Evolutionary conservation across 2,888 invertebrate genomes (phyloP).

Genomic region (Litoditis marina): DNA sequence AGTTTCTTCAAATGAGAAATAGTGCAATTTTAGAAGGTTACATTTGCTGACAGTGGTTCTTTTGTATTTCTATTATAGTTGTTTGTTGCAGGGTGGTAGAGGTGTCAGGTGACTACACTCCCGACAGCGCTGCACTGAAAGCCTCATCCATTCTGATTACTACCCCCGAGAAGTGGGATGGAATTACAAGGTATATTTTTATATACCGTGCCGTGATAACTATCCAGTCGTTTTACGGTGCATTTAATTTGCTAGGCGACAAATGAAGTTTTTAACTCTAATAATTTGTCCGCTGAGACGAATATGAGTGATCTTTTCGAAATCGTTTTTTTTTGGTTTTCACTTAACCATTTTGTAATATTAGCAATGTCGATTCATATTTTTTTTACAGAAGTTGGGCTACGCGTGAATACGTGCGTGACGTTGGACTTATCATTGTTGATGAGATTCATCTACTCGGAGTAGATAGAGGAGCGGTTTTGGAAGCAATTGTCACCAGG

Average conservation of each 20-base stretch:
- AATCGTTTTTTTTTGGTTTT: too few species aligned
- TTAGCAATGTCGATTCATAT: background rate
- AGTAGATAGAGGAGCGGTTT: conserved; percentile 69
- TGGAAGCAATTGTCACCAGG: conserved; percentile 95
- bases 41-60: too few species aligned
- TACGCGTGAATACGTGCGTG: conserved; percentile 81
- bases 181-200: conserved; percentile 72
- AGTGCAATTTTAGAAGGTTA: too few species aligned
- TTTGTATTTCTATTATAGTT: background rate
- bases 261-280: too few species aligned
- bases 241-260: too few species aligned
- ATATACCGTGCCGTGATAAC: too few species aligned
- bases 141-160: conserved; percentile 89
- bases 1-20: too few species aligned
- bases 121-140: conserved; percentile 79
- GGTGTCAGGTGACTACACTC: conserved; percentile 87
- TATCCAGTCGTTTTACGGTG: too few species aligned
- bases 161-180: conserved; percentile 99
- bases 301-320: too few species aligned
- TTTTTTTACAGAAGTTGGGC: conserved; percentile 72
- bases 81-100: conserved; percentile 74
- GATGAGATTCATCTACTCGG: conserved; percentile 93
- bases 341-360: too few species aligned
- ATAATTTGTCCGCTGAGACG: too few species aligned
- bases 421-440: conserved; percentile 70